Evolutionary conservation across 2,113 vertebrate species (phyloP).

Genomic region (Daphoenositta chrysoptera): DNA sequence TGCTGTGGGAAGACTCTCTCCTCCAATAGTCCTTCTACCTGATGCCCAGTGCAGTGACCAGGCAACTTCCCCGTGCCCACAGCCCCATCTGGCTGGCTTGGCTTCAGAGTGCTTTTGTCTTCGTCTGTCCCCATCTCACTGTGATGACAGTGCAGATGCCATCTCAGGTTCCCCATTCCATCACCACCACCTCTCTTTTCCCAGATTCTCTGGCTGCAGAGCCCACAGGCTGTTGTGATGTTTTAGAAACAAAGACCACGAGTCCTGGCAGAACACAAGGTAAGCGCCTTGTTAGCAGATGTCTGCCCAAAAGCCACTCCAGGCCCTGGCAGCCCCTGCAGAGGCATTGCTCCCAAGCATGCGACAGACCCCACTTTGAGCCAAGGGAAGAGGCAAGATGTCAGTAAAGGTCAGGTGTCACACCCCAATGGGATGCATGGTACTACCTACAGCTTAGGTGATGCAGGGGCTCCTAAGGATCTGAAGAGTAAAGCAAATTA

Average conservation of each 20-base stretch:
- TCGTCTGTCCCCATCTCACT: neutral
- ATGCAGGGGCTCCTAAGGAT: neutral
- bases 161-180: neutral
- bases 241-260: neutral
- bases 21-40: neutral
- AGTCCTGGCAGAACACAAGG: neutral
- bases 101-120: neutral
- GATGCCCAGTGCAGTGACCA: neutral
- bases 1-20: neutral
- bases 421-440: neutral
- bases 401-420: neutral
- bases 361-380: neutral
- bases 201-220: neutral
- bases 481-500: neutral
- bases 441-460: neutral
- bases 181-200: neutral
- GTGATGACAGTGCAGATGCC: accelerated
- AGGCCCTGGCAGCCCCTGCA: neutral
- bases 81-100: neutral
- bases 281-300: neutral
- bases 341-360: neutral
- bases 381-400: neutral
- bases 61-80: neutral
- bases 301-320: neutral
- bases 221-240: neutral